Evolutionary conservation across 1,140 invertebrate genomes (phyloP).

Genomic region (Apis florea): DNA sequence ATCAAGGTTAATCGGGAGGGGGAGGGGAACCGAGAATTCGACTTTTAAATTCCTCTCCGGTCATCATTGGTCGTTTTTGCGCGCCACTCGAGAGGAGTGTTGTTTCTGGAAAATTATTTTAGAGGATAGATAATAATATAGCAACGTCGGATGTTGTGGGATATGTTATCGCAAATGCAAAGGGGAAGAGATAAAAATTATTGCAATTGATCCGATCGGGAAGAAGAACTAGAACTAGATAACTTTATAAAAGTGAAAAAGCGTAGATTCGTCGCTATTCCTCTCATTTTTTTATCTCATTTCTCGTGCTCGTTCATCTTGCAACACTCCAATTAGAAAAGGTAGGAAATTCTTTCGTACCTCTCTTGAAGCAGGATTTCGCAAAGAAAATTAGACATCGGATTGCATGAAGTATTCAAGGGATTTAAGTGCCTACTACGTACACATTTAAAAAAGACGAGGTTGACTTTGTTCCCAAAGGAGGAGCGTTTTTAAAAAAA

Average conservation of each 20-base stretch:
- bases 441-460: background rate
- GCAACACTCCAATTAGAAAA: conserved; percentile 5
- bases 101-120: no score
- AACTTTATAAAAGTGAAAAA: background rate
- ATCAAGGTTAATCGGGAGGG: background rate
- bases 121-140: no score
- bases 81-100: background rate
- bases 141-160: no score
- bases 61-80: no score
- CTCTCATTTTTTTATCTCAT: background rate
- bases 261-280: background rate
- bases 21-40: background rate
- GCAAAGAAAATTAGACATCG: background rate
- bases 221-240: background rate
- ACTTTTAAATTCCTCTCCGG: background rate
- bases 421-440: background rate
- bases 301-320: background rate
- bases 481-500: background rate
- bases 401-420: background rate
- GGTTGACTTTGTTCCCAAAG: background rate
- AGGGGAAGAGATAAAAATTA: no score
- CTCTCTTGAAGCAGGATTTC: background rate
- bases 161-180: no score
- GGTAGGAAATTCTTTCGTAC: background rate
- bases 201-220: no score